Evolutionary conservation across 2,113 vertebrate genomes (phyloP), one percentile per base, ranked within the genome.

Genomic region (Cepphus grylle): DNA sequence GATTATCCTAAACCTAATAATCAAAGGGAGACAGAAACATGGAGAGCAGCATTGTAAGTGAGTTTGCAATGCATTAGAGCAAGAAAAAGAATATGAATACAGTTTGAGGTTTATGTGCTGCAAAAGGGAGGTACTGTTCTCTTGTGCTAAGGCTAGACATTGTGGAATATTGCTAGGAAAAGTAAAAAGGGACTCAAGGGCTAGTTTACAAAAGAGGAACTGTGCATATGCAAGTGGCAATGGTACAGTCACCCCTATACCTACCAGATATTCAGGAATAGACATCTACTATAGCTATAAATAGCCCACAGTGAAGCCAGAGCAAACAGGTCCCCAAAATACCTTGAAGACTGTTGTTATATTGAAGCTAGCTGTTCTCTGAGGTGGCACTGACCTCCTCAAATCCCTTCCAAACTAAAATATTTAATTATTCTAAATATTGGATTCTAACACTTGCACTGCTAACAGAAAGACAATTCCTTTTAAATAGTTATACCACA

Each of bases 231-330:
- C 15, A 72, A 36, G 36, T 76, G 53, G 25, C 16, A 80, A 32
- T 29, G 43, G 59, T 12, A 10, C 17, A 34, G 13, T 17, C 49
- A 69, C 4, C 3, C 5, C 15, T 25, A 3, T 26, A 58, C 21
- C 2, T 2, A 13, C 5, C n/a, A 47, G 40, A 32, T 56, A 32
- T 3, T n/a, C 27, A 9, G 36, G 19, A 85, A 20, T 20, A 88
- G 52, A 16, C 25, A 25, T 9, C 21, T 63, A 0, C 9, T 20
- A 4, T 0, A 66, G 2, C 4, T 81, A 7, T 42, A 7, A 9
- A 30, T 18, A 66, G 9, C 7, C 13, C 20, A 34, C 5, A 63
- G 4, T 45, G 32, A 92, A 71, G 12, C 20, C 81, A 78, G 20
- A 40, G 17, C 9, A 81, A 53, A 40, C 15, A 88, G 3, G 10